Evolutionary conservation across 2,888 invertebrate genomes (phyloP), one percentile per base, ranked within the genome.

Genomic region (Drosophila affinis): DNA sequence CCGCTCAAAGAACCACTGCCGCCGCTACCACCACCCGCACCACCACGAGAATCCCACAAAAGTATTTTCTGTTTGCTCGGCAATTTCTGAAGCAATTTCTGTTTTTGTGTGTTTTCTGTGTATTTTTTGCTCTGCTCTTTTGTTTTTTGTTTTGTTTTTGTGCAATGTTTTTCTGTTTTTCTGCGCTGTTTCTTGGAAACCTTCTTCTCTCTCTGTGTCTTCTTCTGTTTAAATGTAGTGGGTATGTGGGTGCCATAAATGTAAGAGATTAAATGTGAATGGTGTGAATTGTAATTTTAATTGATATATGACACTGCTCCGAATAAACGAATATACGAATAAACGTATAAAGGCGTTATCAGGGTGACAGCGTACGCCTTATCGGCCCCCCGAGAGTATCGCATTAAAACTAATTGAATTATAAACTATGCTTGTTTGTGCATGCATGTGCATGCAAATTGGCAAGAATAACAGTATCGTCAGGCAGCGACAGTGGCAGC

Each of bases 401-500:
- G 69, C 72, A 83, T 86, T 79, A 75, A 82, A 87, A 71, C 72
- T 87, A 83, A 88, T 83, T 83, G 72, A 83, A 83, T 88, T 88
- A 88, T 68, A 76, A 79, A 60, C 58, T 73, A 61, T 59, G 62
- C 54, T 32, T 52, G 32, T 52, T 17, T 32, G 64, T 72, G 60
- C 18, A 52, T 72, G 71, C 18, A 52, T 56, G 51, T 65, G 63
- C 52, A 54, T 58, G 64, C 67, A 77, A 79, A 79, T 62, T 64
- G 58, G 61, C 39, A 39, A 39, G 39, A 14, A 39, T 14, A 39
- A 39, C 39, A 6, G 14, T n/a, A n/a, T 7, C 39, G 39, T 5
- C 39, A 14, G 6, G 6, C 34, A 39, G 34, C 3, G 6, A 14
- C 34, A 14, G 34, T 4, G 10, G 34, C 14, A 39, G 12, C n/a